phyloP scores from a whole-genome alignment of 2,113 vertebrate species.

The Zosterops pallidus region DNA sequence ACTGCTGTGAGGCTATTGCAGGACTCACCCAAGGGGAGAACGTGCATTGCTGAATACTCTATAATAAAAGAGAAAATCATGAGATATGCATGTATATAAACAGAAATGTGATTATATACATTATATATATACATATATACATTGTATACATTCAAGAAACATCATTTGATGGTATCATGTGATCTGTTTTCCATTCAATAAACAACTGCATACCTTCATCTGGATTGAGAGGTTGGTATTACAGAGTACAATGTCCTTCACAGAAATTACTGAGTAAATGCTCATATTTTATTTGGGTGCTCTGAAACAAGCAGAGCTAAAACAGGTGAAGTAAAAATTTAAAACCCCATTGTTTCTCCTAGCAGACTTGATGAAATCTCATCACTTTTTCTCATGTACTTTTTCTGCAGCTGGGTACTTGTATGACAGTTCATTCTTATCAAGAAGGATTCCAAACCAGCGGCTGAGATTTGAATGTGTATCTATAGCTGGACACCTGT shows the following conservation, averaged over 20 bases:
- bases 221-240: neutral
- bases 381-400: neutral
- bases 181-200: neutral
- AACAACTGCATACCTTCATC: neutral
- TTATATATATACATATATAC: no score
- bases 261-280: neutral
- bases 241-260: neutral
- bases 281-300: neutral
- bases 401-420: neutral
- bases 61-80: slow-evolving; percentile 40
- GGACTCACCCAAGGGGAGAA: slow-evolving; percentile 49
- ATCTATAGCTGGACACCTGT: neutral
- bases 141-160: neutral
- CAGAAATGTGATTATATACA: neutral
- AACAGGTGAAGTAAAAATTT: neutral
- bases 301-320: neutral
- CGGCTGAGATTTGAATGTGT: neutral
- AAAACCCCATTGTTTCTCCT: neutral
- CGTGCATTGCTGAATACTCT: slow-evolving; percentile 43
- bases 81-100: neutral
- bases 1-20: slow-evolving; percentile 17
- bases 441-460: neutral
- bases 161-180: neutral
- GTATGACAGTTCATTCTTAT: neutral
- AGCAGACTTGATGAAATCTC: neutral